Base-by-base conservation (phyloP, 2,797 vertebrate species). In the Fistularia tabacaria region DNA sequence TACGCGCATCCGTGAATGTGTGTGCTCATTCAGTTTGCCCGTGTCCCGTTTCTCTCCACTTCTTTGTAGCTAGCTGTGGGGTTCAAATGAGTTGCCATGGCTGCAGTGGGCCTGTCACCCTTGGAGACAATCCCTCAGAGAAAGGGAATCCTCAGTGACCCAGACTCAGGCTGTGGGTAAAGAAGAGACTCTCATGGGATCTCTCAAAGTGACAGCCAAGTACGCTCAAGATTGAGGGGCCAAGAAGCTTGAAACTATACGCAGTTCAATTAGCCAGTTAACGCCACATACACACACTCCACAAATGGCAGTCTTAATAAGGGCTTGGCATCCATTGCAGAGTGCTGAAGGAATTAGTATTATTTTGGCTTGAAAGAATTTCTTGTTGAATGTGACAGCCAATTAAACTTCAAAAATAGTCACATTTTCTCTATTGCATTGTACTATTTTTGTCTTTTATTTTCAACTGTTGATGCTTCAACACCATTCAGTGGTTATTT, bases 11-110 rank as follows among this genome's bases (percentile, higher is more conserved):
- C 50, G 7, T 25, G 45, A 3, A 46, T 5, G 43, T 0, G 37
- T 14, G 50, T 7, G 12, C 36, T 47, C 45, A 46, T 40, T 50
- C 66, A 9, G 8, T 62, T 45, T 41, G 9, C 62, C 49, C 12
- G 45, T 14, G 61, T 65, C 49, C 42, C 44, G 50, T 36, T 37
- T 7, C 58, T 76, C 62, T 80, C 77, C 65, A 64, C n/a, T 54
- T 74, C 74, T 85, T 83, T 85, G 79, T 80, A 12, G 0, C 6
- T 39, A 75, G 10, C 79, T 58, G 62, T 25, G 57, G 66, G 64
- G 72, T 85, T 89, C 85, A 86, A 76, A 82, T 71, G 48, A 11
- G 79, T 89, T 81, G 45, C 79, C 81, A 77, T 80, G 76, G 67
- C 40, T 57, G 73, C 79, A 9, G 59, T 49, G 15, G 71, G 71